phyloP scores from a whole-genome alignment of 2,888 invertebrate species.

The Drosophila fungiperda region DNA sequence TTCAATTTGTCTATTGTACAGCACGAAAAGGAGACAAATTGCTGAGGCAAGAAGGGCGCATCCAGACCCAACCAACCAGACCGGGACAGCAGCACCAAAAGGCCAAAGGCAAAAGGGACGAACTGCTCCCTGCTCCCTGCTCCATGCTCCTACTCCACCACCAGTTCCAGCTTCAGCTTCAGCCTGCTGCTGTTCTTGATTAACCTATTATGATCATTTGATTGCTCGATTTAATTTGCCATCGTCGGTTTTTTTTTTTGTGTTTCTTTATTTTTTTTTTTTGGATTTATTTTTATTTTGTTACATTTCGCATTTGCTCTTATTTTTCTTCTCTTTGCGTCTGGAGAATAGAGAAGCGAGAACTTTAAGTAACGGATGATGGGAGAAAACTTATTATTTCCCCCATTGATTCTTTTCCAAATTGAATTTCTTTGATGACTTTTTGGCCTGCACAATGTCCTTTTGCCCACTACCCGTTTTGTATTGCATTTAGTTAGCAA shows the following conservation, averaged over 20 bases:
- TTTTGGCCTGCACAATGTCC: conserved; percentile 39
- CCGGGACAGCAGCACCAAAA: conserved; percentile 14
- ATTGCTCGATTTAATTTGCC: conserved; percentile 79
- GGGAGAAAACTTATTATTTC: conserved; percentile 31
- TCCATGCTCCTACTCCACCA: background rate
- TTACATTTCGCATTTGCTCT: conserved; percentile 11
- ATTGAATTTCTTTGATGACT: conserved; percentile 72
- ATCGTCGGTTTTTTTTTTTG: conserved; percentile 39
- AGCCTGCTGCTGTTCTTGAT: conserved; percentile 66
- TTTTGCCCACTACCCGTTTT: background rate
- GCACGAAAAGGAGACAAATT: conserved; percentile 50
- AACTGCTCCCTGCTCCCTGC: conserved; percentile 29
- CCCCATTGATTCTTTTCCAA: conserved; percentile 43
- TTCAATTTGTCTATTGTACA: conserved; percentile 75
- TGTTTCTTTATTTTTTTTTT: conserved; percentile 9
- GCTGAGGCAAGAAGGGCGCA: conserved; percentile 14
- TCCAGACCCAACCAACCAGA: conserved; percentile 17
- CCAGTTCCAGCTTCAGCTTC: too few relatives aligned
- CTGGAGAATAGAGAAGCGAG: background rate
- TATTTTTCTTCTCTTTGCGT: background rate
- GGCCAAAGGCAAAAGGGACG: conserved; percentile 36
- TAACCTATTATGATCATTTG: conserved; percentile 80
- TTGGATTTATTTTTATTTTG: conserved; percentile 6
- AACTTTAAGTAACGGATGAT: conserved; percentile 9
- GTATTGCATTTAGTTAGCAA: conserved; percentile 30